Evolutionary conservation across 2,797 vertebrate genomes (phyloP), one percentile per base, ranked within the genome.

Genomic region (Okamejei kenojei): DNA sequence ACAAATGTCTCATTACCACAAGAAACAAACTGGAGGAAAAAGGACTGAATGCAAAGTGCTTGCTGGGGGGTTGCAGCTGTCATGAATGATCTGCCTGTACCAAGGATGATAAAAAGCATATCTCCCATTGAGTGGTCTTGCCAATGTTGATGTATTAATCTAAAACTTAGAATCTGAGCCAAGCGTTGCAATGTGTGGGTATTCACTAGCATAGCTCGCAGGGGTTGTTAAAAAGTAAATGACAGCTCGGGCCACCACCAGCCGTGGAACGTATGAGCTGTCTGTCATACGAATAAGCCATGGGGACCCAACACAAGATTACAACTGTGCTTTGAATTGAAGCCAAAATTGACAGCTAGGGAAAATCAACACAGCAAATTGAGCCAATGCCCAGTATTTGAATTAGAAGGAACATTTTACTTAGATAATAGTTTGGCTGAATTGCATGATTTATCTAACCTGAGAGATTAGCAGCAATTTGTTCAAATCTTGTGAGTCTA

Each of bases 101-200:
- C n/a, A 68, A 21, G 61, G 84, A 88, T 88, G 63, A 68, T 63
- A 38, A 88, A 88, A 88, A 21, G n/a, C 84, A 68, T 13, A 13
- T 88, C 84, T 68, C 84, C 61, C 65, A 63, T 88, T 63, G 63
- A 88, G 84, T 35, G n/a, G 63, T 23, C 61, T 8, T 88, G 84
- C 84, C 61, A 68, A 68, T 3, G 84, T 35, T 88, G 84, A 88
- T 88, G 84, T 88, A 88, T 88, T 88, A 88, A 88, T 88, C 63
- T 88, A 88, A 88, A 88, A 88, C n/a, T 65, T 88, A 32, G n/a
- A 68, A 68, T 8, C 63, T 35, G 63, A 35, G 84, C 84, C 84
- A 88, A 88, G 84, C 21, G 1, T 88, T 32, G 17, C n/a, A 68
- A 88, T 88, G n/a, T 19, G n/a, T 68, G 84, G 84, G 84, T 68